Percentiles rank a stretch among this genome's conserved stretches.
These are phyloP conservation scores for Probosciger aterrimus DNA, from an alignment of 2,113 vertebrate genomes.

Conservation along the genomic window DNA sequence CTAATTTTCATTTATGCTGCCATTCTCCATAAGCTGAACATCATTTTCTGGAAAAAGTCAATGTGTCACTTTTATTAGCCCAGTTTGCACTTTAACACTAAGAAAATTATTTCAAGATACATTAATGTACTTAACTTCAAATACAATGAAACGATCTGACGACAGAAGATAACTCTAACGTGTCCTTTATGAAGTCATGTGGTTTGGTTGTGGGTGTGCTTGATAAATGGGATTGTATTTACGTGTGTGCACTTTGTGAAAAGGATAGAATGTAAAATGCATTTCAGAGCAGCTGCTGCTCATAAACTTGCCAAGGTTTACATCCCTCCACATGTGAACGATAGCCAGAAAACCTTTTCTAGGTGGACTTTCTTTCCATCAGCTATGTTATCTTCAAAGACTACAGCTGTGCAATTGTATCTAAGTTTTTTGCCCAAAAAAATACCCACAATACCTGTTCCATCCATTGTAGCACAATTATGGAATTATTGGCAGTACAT, in stretches of 20 bases:
- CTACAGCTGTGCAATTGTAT: not conserved
- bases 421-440: not conserved
- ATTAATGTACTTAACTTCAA: conserved; percentile 52
- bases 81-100: conserved; percentile 73
- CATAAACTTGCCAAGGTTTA: not conserved
- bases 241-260: not conserved
- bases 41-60: conserved; percentile 74
- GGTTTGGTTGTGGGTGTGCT: not conserved
- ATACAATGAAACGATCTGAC: conserved; percentile 1
- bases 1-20: conserved; percentile 72
- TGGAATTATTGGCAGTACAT: not conserved
- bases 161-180: not conserved
- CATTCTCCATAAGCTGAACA: conserved; percentile 60
- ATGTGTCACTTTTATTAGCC: conserved; percentile 78
- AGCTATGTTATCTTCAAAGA: not conserved
- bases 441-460: not conserved
- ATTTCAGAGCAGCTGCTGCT: not conserved
- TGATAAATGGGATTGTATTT: not conserved
- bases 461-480: not conserved
- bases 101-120: conserved; percentile 72
- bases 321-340: fast-evolving
- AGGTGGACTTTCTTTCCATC: not conserved
- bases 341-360: not conserved
- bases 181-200: conserved; percentile 34
- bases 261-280: not conserved